Percentiles rank a stretch among this genome's conserved stretches.
phyloP scores from a whole-genome alignment of 2,113 vertebrate genomes.

The Glaucomys volans region DNA sequence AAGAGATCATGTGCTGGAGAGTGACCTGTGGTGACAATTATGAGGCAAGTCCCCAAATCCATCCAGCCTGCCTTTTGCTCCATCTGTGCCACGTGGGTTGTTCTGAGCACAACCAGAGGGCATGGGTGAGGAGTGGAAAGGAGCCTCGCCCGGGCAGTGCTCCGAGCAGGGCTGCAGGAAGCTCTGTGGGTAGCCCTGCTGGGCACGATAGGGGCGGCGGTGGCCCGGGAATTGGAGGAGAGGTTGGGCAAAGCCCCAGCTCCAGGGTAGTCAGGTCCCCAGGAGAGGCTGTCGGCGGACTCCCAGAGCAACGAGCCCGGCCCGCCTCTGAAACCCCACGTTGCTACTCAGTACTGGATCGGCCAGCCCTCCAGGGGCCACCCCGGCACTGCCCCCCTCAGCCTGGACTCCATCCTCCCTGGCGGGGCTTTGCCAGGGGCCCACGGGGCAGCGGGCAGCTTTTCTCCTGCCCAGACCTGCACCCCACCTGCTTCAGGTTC shows the following conservation, averaged over 20 bases:
- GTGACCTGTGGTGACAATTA: background rate
- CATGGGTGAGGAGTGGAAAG: background rate
- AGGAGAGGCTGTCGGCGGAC: background rate
- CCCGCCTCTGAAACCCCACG: background rate
- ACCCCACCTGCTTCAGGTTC: background rate
- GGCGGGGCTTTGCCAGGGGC: background rate
- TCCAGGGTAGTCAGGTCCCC: fast-evolving
- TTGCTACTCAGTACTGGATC: background rate
- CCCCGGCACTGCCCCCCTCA: background rate
- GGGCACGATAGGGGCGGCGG: background rate
- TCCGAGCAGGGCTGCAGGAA: background rate
- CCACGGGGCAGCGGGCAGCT: too few species aligned
- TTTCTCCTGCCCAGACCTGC: background rate
- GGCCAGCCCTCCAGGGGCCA: too few species aligned
- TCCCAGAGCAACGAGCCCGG: background rate
- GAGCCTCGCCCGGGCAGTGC: background rate
- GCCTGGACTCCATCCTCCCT: background rate
- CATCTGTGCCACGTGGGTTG: background rate
- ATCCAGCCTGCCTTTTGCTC: background rate
- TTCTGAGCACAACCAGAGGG: background rate
- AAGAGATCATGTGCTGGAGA: background rate
- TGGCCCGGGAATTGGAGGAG: background rate
- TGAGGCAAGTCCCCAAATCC: background rate
- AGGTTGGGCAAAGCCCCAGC: fast-evolving
- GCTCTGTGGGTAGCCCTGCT: background rate